Conservation (phyloP, 2,888 invertebrate genomes). For the Loripinus fragilis region DNA sequence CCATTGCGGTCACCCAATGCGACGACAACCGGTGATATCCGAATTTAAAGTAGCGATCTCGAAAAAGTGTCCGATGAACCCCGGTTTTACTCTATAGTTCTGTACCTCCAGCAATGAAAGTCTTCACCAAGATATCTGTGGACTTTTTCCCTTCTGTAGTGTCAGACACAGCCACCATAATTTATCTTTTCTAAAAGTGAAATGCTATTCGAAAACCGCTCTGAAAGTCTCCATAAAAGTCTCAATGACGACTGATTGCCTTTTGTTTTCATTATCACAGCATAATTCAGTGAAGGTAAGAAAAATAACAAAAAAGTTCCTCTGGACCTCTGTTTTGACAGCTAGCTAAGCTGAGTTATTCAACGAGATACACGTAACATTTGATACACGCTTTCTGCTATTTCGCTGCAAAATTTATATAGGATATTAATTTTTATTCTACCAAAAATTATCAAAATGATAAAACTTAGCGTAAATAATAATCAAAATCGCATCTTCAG, state of each 20-base stretch:
- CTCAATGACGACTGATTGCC: not conserved
- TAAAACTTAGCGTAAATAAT: no score
- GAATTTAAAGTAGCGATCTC: no score
- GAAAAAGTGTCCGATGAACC: no score
- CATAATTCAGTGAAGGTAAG: not conserved
- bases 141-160: conserved; percentile 30
- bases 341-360: not conserved
- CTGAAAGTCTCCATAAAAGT: not conserved
- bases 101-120: conserved; percentile 71
- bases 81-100: no score
- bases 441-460: no score
- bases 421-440: no score
- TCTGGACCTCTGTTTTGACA: not conserved
- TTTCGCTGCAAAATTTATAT: no score
- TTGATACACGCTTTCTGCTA: no score
- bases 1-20: no score
- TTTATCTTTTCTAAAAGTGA: not conserved
- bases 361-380: not conserved
- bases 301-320: not conserved
- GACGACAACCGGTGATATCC: no score
- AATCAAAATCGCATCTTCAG: no score
- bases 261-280: not conserved
- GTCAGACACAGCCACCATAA: not conserved
- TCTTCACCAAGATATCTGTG: conserved; percentile 55
- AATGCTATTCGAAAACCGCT: not conserved